Conservation (phyloP, 2,797 vertebrate genomes). For the Enteromius thamalakanensis region DNA sequence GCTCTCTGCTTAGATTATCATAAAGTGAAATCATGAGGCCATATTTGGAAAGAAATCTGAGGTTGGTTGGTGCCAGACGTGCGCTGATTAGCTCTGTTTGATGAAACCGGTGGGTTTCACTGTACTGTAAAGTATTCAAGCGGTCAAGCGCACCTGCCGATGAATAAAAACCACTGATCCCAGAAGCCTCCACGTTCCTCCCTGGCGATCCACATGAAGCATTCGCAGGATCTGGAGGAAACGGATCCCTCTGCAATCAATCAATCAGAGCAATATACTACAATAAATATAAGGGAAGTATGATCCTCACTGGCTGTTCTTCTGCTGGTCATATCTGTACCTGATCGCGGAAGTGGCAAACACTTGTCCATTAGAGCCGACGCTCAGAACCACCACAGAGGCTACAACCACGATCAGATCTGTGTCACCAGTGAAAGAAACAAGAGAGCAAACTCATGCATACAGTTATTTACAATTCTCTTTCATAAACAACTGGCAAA, state of each 20-base stretch:
- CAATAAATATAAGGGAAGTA: neutral
- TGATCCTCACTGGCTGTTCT: neutral
- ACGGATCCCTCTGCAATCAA: constrained; percentile 82
- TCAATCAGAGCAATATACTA: constrained; percentile 18
- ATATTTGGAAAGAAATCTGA: constrained; percentile 30
- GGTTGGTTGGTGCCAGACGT: neutral
- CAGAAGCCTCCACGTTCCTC: constrained; percentile 89
- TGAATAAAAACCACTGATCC: constrained; percentile 92
- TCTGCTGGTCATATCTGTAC: constrained; percentile 65
- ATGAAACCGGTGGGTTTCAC: constrained; percentile 14
- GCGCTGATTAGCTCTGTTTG: neutral
- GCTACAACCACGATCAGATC: constrained; percentile 91
- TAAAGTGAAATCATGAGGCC: constrained; percentile 21
- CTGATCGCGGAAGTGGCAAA: constrained; percentile 92
- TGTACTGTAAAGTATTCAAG: neutral
- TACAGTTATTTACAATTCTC: neutral
- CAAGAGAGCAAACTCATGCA: neutral
- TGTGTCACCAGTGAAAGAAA: constrained; percentile 56
- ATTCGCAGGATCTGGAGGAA: constrained; percentile 91
- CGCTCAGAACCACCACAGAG: constrained; percentile 88
- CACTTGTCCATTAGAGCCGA: constrained; percentile 90
- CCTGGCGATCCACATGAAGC: constrained; percentile 90
- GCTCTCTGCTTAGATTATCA: constrained; percentile 10
- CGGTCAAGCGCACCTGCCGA: constrained; percentile 76
- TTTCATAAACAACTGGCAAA: neutral